These are phyloP conservation scores for Pantherophis vulpinus DNA, from an alignment of 2,797 vertebrate genomes.

Conservation along the genomic window DNA sequence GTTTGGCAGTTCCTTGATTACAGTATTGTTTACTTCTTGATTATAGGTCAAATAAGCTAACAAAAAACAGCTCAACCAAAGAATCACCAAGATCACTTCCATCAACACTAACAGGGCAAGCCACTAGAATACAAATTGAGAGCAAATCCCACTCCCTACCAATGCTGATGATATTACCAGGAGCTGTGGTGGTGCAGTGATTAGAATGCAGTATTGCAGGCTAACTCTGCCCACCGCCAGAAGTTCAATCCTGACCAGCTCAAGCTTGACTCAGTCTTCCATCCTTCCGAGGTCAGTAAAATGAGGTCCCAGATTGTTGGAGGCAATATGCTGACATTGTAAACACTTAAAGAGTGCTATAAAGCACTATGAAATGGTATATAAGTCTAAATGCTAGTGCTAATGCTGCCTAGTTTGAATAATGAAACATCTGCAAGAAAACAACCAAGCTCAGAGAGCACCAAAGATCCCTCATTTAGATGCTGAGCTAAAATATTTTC, in stretches of 20 bases:
- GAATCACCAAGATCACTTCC: not conserved
- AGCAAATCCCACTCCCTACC: not conserved
- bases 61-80: not conserved
- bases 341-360: not conserved
- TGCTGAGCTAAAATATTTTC: no score
- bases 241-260: not conserved
- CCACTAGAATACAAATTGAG: not conserved
- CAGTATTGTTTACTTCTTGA: not conserved
- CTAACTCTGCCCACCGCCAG: not conserved
- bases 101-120: not conserved
- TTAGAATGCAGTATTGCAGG: not conserved
- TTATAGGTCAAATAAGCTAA: not conserved
- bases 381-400: not conserved
- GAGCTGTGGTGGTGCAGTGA: not conserved
- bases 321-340: not conserved
- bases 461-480: no score
- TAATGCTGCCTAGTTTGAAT: no score
- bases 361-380: not conserved
- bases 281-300: not conserved
- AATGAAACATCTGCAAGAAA: no score
- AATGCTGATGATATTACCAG: not conserved
- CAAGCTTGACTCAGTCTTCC: not conserved
- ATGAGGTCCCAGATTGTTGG: not conserved
- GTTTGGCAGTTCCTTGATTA: not conserved
- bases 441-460: no score